A percentile compares a stretch with the other conserved stretches of the same genome.
phyloP scores from a whole-genome alignment of 2,888 invertebrate species.

The Acleris laterana region DNA sequence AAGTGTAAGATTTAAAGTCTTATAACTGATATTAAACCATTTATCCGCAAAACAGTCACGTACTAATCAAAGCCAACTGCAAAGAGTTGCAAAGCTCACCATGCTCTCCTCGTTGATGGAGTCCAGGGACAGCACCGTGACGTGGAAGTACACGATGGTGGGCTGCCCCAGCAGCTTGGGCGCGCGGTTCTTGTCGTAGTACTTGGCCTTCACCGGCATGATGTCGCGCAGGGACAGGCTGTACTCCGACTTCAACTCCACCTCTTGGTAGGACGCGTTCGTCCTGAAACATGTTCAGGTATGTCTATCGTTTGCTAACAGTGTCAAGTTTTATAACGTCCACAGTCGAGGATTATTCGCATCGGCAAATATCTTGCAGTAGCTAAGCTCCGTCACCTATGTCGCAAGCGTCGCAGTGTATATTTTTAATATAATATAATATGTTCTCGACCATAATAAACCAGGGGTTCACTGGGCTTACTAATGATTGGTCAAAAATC shows the following conservation, averaged over 20 bases:
- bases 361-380: not conserved
- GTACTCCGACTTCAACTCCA: slow-evolving; percentile 72
- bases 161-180: slow-evolving; percentile 94
- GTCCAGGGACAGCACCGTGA: slow-evolving; percentile 94
- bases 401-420: too few relatives aligned
- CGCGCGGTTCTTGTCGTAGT: slow-evolving; percentile 95
- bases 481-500: too few relatives aligned
- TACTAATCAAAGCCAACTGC: too few relatives aligned
- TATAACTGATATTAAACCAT: too few relatives aligned
- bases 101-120: slow-evolving; percentile 98
- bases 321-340: not conserved
- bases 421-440: too few relatives aligned
- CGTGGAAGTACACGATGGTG: slow-evolving; percentile 95
- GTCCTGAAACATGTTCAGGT: slow-evolving; percentile 56
- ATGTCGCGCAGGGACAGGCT: slow-evolving; percentile 92
- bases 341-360: not conserved
- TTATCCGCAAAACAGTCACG: too few relatives aligned
- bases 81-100: slow-evolving; percentile 78
- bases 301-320: not conserved
- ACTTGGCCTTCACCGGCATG: slow-evolving; percentile 92
- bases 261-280: slow-evolving; percentile 75
- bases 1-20: too few relatives aligned
- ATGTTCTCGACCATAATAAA: too few relatives aligned
- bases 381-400: not conserved
- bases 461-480: too few relatives aligned